phyloP scores from a whole-genome alignment of 1,140 invertebrate species.

The Condylostylus longicornis region DNA sequence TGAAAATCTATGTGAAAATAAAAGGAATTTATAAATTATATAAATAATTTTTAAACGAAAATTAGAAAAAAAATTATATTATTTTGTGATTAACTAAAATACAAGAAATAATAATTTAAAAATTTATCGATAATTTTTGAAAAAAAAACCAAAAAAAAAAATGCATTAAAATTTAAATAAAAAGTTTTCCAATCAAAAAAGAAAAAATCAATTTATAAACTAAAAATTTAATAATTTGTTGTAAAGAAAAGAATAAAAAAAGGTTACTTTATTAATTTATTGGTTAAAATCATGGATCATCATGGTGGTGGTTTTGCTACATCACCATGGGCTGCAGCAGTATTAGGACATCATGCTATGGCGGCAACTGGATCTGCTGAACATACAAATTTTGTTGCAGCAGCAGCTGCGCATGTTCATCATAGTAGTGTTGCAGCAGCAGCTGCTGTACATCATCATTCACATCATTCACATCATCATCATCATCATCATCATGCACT shows the following conservation, averaged over 20 bases:
- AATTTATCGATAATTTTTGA: too few relatives aligned
- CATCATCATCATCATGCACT: constrained; percentile 14
- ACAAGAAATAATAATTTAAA: too few relatives aligned
- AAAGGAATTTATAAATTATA: too few relatives aligned
- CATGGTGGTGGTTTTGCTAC: constrained; percentile 46
- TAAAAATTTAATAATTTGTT: neutral
- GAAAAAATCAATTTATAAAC: too few relatives aligned
- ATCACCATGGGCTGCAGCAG: constrained; percentile 52
- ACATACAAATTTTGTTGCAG: constrained; percentile 33
- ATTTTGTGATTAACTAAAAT: too few relatives aligned
- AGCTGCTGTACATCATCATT: constrained; percentile 28
- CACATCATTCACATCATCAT: constrained; percentile 20
- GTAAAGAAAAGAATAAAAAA: neutral
- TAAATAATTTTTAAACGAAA: too few relatives aligned
- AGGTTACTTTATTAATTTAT: neutral
- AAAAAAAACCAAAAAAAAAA: too few relatives aligned
- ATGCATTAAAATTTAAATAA: too few relatives aligned
- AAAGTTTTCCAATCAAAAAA: too few relatives aligned
- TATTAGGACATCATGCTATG: constrained; percentile 43
- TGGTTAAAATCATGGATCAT: constrained; percentile 42
- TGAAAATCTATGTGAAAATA: too few relatives aligned
- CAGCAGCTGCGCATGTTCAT: constrained; percentile 26
- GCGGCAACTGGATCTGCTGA: constrained; percentile 18
- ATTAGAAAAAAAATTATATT: too few relatives aligned
- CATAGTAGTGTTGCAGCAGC: constrained; percentile 30